Evolutionary conservation across 1,140 invertebrate species (phyloP), one percentile per base, ranked within the genome.

Genomic region (Pygmarrhopalites habei): DNA sequence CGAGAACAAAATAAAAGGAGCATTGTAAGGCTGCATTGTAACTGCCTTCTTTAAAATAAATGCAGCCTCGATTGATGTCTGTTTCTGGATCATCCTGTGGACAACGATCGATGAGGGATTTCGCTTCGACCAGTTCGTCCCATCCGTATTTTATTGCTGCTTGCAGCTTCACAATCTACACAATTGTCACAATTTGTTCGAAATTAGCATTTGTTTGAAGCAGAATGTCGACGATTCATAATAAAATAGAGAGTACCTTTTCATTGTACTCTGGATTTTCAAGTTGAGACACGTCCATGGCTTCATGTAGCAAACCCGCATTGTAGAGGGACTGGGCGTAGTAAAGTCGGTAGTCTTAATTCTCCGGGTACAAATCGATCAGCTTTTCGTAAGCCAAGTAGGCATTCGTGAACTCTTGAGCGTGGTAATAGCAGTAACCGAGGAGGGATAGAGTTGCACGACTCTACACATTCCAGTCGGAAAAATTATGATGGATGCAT

Each of bases 101-200:
- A 73, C 90, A 92, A 70, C 90, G 88, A 73, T 98, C 92, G 0
- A 99, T 85, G n/a, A 97, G 78, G 76, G 86, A 86, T 79, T 94
- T 92, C 0, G 95, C 92, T 46, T 87, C 89, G 3, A 87, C 80
- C 52, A 92, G 83, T 76, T 98, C 95, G 75, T 98, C 95, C 78
- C 96, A 90, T 0, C 92, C 90, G 76, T 98, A 98, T 75, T 96
- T 95, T 52, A 99, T 98, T 21, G 94, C 95, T 39, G 95, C 92
- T 80, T 97, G 92, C 28, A 99, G 74, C 78, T 98, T 98, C n/a
- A 86, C 84, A 19, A 86, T 80, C 78, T 80, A 43, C 35, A 66
- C 72, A n/a, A n/a, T n/a, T 68, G n/a, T 70, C 72, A 57, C 12
- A 10, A 23, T 57, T 43, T 19, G 17, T n/a, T n/a, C n/a, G n/a